Evolutionary conservation across 2,797 vertebrate genomes (phyloP), one percentile per base, ranked within the genome.

Genomic region (Microctenopoma steveboyesi): DNA sequence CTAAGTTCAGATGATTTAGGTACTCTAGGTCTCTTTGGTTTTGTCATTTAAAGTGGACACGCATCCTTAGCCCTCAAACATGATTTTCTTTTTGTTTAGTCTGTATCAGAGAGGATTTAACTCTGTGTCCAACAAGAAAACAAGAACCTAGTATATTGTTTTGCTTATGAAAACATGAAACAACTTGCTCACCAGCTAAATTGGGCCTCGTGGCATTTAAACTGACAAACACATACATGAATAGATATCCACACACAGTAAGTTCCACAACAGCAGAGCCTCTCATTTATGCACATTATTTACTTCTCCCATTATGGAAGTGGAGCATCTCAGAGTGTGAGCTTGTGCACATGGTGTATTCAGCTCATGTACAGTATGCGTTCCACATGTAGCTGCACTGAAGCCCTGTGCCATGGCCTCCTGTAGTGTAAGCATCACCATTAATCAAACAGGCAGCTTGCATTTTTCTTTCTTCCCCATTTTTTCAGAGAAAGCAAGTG

Each of bases 371-470:
- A 70, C 50, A 45, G 68, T 60, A 58, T 50, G 46, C 48, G 60
- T 73, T 73, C 69, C 49, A 25, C 72, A 73, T 69, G 69, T 47
- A 57, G 75, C 87, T 53, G 61, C 88, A 84, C 87, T 77, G 70
- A 82, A 88, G 78, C 81, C 74, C 76, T 56, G 78, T 65, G n/a
- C 50, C n/a, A 39, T 70, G 80, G 81, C 72, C 68, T 83, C 86
- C 45, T 46, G 45, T 46, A 46, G 59, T 53, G 60, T 68, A 78
- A 80, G 86, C 84, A 69, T 81, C 76, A 47, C 78, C 90, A 91
- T 93, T 92, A 90, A 92, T 93, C 88, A 92, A 85, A 89, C 68
- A 53, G 85, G 79, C 88, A 85, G 85, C 76, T 74, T 47, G 14
- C 60, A 2, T 13, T 47, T 82, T 79, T 72, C 64, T 45, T 45